A percentile compares a stretch with the other conserved stretches of the same genome.
phyloP scores from a whole-genome alignment of 2,888 invertebrate genomes.

The Pachycephus smyrnensis region DNA sequence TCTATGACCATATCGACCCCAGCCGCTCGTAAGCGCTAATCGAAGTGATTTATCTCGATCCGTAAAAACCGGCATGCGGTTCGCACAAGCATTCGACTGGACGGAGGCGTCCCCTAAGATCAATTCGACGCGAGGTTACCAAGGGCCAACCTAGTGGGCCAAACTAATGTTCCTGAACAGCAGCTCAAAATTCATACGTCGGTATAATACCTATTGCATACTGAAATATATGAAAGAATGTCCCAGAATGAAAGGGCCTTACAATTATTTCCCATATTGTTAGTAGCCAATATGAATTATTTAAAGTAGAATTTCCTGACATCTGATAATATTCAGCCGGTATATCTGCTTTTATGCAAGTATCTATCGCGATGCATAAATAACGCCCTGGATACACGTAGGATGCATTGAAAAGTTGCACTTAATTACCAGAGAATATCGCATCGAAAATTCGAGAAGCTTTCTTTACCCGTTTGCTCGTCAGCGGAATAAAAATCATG shows the following conservation, averaged over 20 bases:
- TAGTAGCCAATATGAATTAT: neutral
- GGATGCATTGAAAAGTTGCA: neutral
- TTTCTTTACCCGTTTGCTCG: neutral
- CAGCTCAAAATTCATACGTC: neutral
- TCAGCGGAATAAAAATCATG: neutral
- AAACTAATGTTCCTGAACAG: neutral
- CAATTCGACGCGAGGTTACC: constrained; percentile 2
- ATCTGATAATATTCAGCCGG: neutral
- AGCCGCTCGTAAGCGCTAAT: constrained; percentile 43
- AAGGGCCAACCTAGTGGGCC: neutral
- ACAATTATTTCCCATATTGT: neutral
- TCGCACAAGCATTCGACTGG: neutral
- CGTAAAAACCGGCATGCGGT: constrained; percentile 7
- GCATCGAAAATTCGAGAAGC: neutral
- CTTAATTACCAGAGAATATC: neutral
- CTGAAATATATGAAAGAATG: neutral
- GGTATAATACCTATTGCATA: neutral
- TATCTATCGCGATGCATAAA: neutral
- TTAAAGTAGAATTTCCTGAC: neutral
- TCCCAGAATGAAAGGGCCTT: neutral
- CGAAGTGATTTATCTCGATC: constrained; percentile 45
- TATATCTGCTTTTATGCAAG: neutral
- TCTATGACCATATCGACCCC: constrained; percentile 44
- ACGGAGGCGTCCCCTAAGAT: neutral
- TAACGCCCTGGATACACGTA: neutral